phyloP scores from a whole-genome alignment of 2,113 vertebrate genomes.

The Pelecanoides urinatrix region DNA sequence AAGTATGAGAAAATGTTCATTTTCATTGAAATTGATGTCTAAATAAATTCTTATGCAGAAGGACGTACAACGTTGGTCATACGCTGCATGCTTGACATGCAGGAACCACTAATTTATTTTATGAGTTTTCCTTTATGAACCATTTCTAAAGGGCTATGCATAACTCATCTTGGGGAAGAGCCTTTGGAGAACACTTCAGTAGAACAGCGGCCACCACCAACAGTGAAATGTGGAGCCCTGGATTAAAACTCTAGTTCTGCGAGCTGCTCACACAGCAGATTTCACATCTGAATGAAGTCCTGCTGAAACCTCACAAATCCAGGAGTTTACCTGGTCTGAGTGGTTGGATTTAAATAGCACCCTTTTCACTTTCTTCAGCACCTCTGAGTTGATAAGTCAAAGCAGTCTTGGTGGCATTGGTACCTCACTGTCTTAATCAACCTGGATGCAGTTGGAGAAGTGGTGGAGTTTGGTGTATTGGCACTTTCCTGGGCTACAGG shows the following conservation, averaged over 20 bases:
- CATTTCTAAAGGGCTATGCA: not conserved
- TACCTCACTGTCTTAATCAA: not conserved
- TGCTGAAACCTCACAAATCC: not conserved
- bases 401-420: not conserved
- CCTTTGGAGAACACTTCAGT: not conserved
- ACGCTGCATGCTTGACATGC: not conserved
- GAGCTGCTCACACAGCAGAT: accelerated
- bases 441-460: not conserved
- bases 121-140: not conserved
- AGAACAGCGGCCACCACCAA: not conserved
- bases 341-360: not conserved
- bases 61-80: accelerated
- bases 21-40: not conserved
- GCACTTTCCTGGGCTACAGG: not conserved
- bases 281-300: not conserved
- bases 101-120: not conserved
- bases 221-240: not conserved
- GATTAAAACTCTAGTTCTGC: not conserved
- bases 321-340: not conserved
- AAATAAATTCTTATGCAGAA: not conserved
- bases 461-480: not conserved
- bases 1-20: not conserved
- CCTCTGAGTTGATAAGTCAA: not conserved
- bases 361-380: not conserved
- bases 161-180: not conserved